Evolutionary conservation across 2,797 vertebrate genomes (phyloP), one percentile per base, ranked within the genome.

Genomic region (Buceros bicornis): DNA sequence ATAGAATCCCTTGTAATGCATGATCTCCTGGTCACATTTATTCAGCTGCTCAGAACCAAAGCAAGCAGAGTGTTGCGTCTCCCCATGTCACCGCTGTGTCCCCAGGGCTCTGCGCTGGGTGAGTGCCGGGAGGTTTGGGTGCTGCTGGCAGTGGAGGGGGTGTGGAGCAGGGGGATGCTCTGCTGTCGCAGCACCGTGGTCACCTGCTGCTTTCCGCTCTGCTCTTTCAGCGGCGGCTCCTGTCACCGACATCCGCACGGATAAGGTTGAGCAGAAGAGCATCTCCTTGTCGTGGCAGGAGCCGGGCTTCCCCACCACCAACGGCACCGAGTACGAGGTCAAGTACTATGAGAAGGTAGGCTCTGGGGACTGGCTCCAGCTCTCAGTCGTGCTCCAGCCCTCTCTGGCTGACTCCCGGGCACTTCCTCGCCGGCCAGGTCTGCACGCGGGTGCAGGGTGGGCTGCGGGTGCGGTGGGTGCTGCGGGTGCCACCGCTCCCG

Each of bases 341-440:
- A 99, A 99, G 81, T 99, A 99, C 98, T 99, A 99, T 0, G 99
- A 99, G 97, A 99, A 99, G 99, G 99, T 99, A 98, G 18, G 90
- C 12, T 50, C 35, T 62, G 53, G 62, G 72, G 61, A 14, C 18
- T 4, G 48, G 53, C 60, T 33, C 21, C 1, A 5, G 25, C 37
- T 40, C 37, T 8, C 5, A 13, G 26, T 8, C 2, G 2, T 47
- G 35, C 29, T 42, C 26, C 12, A 15, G 35, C 25, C 16, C 16
- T 42, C 24, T 24, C 45, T 0, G 1, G 25, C n/a, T 2, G 2
- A 1, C 14, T 37, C 29, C 1, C 0, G 1, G n/a, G 12, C 3
- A 4, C 62, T 50, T 20, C 62, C 53, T 31, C 4, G 7, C n/a
- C 42, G 13, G 20, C 40, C 9, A 1, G 11, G 6, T 31, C 73